Evolutionary conservation across 1,140 invertebrate species (phyloP), one percentile per base, ranked within the genome.

Genomic region (Holcopasites calliopsidis): DNA sequence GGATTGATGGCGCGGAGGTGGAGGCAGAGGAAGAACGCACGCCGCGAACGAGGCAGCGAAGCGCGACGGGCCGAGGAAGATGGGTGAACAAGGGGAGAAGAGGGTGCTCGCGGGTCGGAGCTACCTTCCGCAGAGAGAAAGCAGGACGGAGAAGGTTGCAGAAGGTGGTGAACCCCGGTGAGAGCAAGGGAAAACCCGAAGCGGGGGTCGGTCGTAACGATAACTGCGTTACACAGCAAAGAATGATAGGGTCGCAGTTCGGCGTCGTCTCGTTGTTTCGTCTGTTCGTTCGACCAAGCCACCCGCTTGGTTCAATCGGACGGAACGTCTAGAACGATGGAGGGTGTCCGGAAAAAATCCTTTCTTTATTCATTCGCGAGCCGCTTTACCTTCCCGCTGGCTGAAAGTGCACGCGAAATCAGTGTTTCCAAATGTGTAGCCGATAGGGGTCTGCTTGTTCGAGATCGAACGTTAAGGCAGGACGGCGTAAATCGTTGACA

Each of bases 1-100:
- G 73, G 62, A 61, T 76, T 55, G 73, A 76, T 61, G 60, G 31
- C 31, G 64, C 13, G 57, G 64, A 40, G 66, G 77, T 33, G 64
- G 47, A 26, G 68, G 74, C n/a, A 47, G 64, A 38, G 26, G 61
- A 55, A 40, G 58, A 38, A 72, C 33, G 31, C 33, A 77, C 31
- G 28, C 21, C 35, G 72, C 28, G 64, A 35, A 57, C 35, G 72
- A 68, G 38, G 33, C 70, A 44, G 28, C 55, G 68, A 18, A 44
- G 40, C 54, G 66, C 66, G 66, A 35, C 66, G 18, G 66, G 49
- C 38, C 54, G 54, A 35, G 68, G n/a, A 18, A 47, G 54, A 70
- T 7, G 28, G 7, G 4, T 7, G 54, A 33, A 16, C 16, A 26
- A 49, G 33, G 26, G 16, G 16, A 21, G 21, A 21, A 28, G 50